Conservation (phyloP, 2,113 vertebrate genomes). For the Syrmaticus mikado region DNA sequence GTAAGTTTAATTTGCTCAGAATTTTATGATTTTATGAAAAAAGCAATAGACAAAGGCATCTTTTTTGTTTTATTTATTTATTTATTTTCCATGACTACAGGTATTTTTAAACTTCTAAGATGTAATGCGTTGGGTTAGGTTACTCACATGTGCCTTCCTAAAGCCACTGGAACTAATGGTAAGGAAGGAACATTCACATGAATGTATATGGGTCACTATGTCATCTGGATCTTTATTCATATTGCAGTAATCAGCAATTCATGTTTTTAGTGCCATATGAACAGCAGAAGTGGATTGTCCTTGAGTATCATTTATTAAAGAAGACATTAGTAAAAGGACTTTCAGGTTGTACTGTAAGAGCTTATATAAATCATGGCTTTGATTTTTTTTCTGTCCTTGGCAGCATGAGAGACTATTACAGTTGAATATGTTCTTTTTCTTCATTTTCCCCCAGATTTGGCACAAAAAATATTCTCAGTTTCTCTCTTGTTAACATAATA, state of each 20-base stretch:
- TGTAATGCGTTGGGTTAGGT: not conserved
- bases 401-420: not conserved
- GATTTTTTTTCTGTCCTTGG: not conserved
- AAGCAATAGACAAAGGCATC: not conserved
- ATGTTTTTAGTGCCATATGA: not conserved
- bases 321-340: not conserved
- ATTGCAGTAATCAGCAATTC: not conserved
- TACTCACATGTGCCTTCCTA: not conserved
- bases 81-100: not conserved
- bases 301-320: not conserved
- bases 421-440: not conserved
- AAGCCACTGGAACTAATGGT: not conserved
- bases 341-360: not conserved
- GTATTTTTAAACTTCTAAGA: not conserved
- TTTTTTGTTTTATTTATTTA: not conserved
- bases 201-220: not conserved
- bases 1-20: conserved; percentile 51
- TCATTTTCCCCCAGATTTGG: not conserved
- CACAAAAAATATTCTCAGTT: not conserved
- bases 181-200: not conserved
- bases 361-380: not conserved
- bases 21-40: conserved; percentile 43
- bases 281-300: not conserved
- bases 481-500: not conserved
- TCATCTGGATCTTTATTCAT: not conserved